phyloP scores from a whole-genome alignment of 2,888 invertebrate species.

The Phengaris arion region DNA sequence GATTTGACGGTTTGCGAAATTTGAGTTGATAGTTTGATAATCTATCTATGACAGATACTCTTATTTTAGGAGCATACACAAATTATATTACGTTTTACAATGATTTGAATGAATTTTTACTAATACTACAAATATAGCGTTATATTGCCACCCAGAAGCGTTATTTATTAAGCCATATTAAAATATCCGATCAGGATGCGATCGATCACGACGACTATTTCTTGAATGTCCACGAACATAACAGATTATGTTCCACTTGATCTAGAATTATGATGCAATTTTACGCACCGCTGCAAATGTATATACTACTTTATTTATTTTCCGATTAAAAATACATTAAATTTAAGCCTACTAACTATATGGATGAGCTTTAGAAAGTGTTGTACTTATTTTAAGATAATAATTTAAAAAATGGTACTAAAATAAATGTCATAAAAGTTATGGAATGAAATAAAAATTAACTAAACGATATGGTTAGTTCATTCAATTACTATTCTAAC shows the following conservation, averaged over 20 bases:
- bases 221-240: conserved; percentile 26
- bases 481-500: neutral
- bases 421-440: neutral
- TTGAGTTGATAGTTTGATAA: too few species aligned
- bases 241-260: conserved; percentile 23
- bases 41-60: too few species aligned
- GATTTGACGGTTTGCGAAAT: too few species aligned
- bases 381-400: too few species aligned
- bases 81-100: neutral
- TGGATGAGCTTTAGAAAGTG: too few species aligned
- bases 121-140: neutral
- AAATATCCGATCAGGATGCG: conserved; percentile 27
- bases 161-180: conserved; percentile 18
- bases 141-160: conserved; percentile 20
- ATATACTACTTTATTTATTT: neutral
- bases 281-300: neutral
- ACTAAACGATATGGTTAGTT: neutral
- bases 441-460: neutral
- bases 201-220: conserved; percentile 28
- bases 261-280: conserved; percentile 28
- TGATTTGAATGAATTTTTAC: neutral
- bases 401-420: neutral
- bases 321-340: neutral
- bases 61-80: neutral
- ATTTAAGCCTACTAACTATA: too few species aligned